Conservation (phyloP, 2,113 vertebrate species). For the Colinus virginianus region DNA sequence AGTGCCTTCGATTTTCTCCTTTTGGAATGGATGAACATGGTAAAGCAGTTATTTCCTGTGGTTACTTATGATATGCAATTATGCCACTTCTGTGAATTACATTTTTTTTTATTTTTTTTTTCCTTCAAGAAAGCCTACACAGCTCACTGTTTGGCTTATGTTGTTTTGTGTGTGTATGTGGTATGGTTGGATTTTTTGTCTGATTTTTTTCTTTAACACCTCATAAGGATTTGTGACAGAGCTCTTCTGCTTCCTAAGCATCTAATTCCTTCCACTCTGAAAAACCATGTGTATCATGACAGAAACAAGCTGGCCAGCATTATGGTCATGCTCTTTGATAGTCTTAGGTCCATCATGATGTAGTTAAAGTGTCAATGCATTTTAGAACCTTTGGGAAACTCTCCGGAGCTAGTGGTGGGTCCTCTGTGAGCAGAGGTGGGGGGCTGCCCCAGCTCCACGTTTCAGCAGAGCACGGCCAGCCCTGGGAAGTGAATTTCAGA, state of each 20-base stretch:
- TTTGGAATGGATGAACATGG: constrained; percentile 46
- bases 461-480: neutral
- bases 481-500: neutral
- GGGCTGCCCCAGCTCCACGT: neutral
- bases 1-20: constrained; percentile 57
- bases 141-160: neutral
- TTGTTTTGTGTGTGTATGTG: neutral
- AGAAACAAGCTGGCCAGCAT: neutral
- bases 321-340: neutral
- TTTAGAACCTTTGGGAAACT: neutral
- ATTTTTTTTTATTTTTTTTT: neutral
- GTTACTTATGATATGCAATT: constrained; percentile 59
- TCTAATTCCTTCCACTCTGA: neutral
- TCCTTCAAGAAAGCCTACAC: neutral
- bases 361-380: neutral
- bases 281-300: neutral
- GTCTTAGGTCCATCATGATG: neutral
- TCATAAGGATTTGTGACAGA: neutral
- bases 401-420: neutral
- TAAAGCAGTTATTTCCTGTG: constrained; percentile 52
- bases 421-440: neutral
- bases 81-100: constrained; percentile 10
- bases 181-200: neutral
- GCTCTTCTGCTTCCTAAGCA: neutral
- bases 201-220: neutral